Evolutionary conservation across 2,113 vertebrate species (phyloP).

Genomic region (Sceloporus undulatus): DNA sequence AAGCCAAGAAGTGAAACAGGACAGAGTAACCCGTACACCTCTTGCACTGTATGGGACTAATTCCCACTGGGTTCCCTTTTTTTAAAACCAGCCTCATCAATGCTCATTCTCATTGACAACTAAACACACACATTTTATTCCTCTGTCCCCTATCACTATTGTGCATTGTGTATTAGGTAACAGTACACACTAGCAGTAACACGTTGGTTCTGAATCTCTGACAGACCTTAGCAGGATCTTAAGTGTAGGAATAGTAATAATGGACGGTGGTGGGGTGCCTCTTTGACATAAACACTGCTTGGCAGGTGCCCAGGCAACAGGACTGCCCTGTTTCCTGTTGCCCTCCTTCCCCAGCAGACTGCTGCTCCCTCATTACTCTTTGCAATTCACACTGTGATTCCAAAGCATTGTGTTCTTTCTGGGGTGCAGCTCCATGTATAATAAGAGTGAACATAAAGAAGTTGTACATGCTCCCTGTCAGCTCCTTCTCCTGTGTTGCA

Average conservation of each 20-base stretch:
- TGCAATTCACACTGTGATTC: too few species aligned
- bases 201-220: too few species aligned
- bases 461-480: too few species aligned
- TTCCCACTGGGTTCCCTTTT: too few species aligned
- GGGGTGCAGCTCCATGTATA: background rate
- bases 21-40: background rate
- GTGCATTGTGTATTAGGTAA: background rate
- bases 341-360: background rate
- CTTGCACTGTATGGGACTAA: background rate
- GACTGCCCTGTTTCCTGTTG: background rate
- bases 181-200: background rate
- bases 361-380: background rate
- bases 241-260: too few species aligned
- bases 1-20: too few species aligned
- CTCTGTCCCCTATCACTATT: background rate
- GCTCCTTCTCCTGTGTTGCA: background rate
- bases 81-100: background rate
- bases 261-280: background rate
- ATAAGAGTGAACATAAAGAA: too few species aligned
- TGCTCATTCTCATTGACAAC: background rate
- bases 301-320: background rate
- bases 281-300: background rate
- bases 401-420: background rate
- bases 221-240: background rate
- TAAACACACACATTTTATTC: background rate